These are phyloP conservation scores for Dermatemys mawii DNA, from an alignment of 2,113 vertebrate species.

Conservation along the genomic window DNA sequence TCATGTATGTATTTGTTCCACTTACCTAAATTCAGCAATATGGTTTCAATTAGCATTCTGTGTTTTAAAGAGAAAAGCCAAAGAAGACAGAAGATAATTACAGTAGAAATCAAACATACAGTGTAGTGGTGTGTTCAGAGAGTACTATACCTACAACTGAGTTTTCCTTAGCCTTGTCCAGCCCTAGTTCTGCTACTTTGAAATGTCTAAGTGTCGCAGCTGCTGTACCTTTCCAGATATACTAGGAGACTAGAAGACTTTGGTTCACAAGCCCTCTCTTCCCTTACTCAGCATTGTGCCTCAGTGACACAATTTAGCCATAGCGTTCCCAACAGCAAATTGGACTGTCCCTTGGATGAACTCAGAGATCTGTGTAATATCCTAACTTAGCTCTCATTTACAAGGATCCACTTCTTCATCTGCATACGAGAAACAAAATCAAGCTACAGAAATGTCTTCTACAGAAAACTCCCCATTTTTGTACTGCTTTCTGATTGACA, in stretches of 20 bases:
- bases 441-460: background rate
- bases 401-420: background rate
- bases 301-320: background rate
- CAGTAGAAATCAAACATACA: background rate
- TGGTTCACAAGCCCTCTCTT: background rate
- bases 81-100: background rate
- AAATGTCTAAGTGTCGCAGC: background rate
- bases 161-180: background rate
- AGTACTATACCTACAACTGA: background rate
- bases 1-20: background rate
- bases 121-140: background rate
- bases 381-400: background rate
- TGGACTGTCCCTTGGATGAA: accelerated
- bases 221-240: background rate
- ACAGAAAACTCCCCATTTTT: background rate
- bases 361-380: background rate
- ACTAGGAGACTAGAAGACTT: background rate
- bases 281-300: accelerated
- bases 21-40: background rate
- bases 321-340: background rate
- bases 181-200: background rate
- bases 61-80: background rate
- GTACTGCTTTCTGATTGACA: background rate
- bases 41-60: background rate
- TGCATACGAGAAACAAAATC: accelerated